A percentile compares a stretch with the other conserved stretches of the same genome.
Conservation (phyloP, 2,113 vertebrate species). For the Semicossyphus pulcher region DNA sequence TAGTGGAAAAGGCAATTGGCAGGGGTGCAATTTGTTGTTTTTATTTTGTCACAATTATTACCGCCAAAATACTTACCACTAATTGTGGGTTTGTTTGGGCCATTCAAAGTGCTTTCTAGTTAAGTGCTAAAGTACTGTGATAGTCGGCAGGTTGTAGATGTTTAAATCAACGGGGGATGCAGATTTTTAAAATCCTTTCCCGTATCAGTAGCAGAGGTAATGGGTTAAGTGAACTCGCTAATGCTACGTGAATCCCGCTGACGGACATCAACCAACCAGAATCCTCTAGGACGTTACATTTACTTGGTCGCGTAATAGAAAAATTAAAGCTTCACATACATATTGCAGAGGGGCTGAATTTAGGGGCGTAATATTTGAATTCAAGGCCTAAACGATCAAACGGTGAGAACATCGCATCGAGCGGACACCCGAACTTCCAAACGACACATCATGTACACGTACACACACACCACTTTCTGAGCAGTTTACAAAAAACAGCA, state of each 20-base stretch:
- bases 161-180: conserved; percentile 4
- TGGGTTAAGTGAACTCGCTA: neutral
- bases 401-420: conserved; percentile 63
- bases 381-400: conserved; percentile 11
- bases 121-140: conserved; percentile 61
- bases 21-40: conserved; percentile 46
- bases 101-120: conserved; percentile 72
- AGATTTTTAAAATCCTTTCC: conserved; percentile 3
- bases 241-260: conserved; percentile 3
- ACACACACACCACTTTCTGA: conserved; percentile 59
- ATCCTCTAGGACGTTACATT: conserved; percentile 38
- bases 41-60: conserved; percentile 13
- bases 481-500: conserved; percentile 74
- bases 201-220: conserved; percentile 9
- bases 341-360: conserved; percentile 24
- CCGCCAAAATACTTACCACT: conserved; percentile 18
- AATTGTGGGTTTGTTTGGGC: conserved; percentile 24
- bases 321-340: conserved; percentile 53
- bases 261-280: conserved; percentile 1
- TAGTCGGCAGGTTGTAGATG: conserved; percentile 7
- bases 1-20: conserved; percentile 53
- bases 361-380: conserved; percentile 22
- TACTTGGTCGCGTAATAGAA: conserved; percentile 44
- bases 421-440: conserved; percentile 24
- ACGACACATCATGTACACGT: conserved; percentile 16